Evolutionary conservation across 2,888 invertebrate species (phyloP), one percentile per base, ranked within the genome.

Genomic region (Diabrotica balteata): DNA sequence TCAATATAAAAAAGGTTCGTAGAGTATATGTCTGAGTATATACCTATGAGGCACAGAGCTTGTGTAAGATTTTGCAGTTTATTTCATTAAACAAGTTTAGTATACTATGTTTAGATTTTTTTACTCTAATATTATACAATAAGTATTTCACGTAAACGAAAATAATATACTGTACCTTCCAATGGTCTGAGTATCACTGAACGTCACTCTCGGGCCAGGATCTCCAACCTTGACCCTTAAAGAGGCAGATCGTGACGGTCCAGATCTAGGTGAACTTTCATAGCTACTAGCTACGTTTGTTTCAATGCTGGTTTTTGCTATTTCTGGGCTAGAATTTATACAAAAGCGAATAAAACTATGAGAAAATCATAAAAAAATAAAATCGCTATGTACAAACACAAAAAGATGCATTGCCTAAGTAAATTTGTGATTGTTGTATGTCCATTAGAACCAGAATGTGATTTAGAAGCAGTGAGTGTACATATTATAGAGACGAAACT

Each of bases 241-340:
- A 1, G 91, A 92, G 53, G 92, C 90, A 49, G 92, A 90, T 53
- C 93, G 86, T 3, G 91, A 91, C 32, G 91, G 91, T 7, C 91
- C 91, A 10, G 86, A 89, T 51, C 89, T 86, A 0, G 93, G 91
- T 32, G 93, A 93, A 78, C 92, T 93, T 80, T 92, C 91, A 80
- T 89, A 87, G 76, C 87, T 88, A n/a, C 84, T 87, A 47, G 90
- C 89, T 77, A 76, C 69, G 68, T 86, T 86, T 17, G 71, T 71
- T 53, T 71, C 73, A 44, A 75, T 68, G 58, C 75, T 74, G 43
- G 68, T 64, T 78, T 88, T 88, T 17, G 86, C 85, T 79, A 87
- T 87, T 75, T 88, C 88, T 0, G 82, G 81, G 70, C 83, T 79
- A 71, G 65, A 76, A 73, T 65, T 66, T 68, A 60, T 68, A 65